Conservation (phyloP, 1,140 invertebrate species). For the Sitobion miscanthi region DNA sequence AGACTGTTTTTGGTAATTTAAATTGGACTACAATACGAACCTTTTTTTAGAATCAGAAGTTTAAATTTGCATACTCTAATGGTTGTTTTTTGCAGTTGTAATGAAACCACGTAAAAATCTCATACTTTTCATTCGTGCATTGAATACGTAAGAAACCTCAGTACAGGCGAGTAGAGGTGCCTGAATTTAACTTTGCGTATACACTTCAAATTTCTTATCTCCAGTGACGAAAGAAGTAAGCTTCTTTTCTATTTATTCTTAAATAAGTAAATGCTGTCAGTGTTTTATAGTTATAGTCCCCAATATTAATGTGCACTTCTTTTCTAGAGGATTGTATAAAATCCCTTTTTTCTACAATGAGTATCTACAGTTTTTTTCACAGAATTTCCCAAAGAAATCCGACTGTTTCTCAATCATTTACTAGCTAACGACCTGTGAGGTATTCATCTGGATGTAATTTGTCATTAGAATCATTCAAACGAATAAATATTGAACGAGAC, state of each 20-base stretch:
- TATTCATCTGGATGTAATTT: neutral
- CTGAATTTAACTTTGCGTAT: neutral
- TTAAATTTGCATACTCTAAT: constrained; percentile 46
- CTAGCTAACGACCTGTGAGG: neutral
- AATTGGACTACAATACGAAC: constrained; percentile 30
- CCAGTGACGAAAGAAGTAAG: neutral
- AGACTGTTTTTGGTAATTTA: constrained; percentile 19
- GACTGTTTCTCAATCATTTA: neutral
- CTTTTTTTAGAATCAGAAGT: constrained; percentile 26
- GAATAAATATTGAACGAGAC: neutral
- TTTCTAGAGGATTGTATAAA: neutral
- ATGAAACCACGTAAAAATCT: constrained; percentile 53
- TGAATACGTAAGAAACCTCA: constrained; percentile 36
- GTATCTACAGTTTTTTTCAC: neutral
- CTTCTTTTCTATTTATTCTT: constrained; percentile 21
- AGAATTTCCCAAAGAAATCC: neutral
- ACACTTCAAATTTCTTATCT: constrained; percentile 5
- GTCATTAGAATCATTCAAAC: neutral
- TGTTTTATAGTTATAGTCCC: constrained; percentile 25
- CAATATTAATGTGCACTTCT: neutral
- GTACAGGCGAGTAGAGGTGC: neutral
- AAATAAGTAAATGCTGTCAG: constrained; percentile 15
- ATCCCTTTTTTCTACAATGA: neutral
- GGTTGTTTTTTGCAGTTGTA: neutral
- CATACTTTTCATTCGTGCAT: constrained; percentile 41